Percentiles rank a stretch among this genome's conserved stretches.
Evolutionary conservation across 92 coral and sea anemone species (phyloP).

Genomic region (Umimayanthus chanpuru): DNA sequence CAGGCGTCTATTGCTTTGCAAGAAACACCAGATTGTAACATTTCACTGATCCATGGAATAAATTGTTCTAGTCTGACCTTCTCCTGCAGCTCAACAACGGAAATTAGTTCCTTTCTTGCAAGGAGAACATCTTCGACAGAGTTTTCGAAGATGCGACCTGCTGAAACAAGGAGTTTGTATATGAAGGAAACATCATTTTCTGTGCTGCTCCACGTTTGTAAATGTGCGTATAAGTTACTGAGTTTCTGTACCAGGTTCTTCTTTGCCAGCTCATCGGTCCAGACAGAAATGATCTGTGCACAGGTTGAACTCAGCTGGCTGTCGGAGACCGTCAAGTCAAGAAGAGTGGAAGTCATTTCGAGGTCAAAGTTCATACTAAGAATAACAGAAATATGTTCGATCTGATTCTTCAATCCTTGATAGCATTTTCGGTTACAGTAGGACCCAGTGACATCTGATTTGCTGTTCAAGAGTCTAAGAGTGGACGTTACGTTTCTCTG

Average conservation of each 20-base stretch:
- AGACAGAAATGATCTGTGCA: constrained; percentile 23
- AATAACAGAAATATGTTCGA: constrained; percentile 15
- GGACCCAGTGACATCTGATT: background rate
- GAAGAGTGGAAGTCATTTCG: background rate
- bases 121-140: constrained; percentile 33
- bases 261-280: constrained; percentile 16
- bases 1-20: constrained; percentile 57
- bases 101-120: constrained; percentile 22
- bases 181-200: background rate
- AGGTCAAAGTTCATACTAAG: constrained; percentile 27
- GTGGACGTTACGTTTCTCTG: constrained; percentile 1
- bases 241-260: background rate
- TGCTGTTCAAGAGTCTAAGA: background rate
- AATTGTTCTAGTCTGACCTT: constrained; percentile 43
- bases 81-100: constrained; percentile 47
- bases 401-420: background rate
- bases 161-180: constrained; percentile 15
- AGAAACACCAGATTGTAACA: constrained; percentile 51
- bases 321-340: constrained; percentile 27
- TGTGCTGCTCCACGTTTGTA: background rate
- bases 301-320: constrained; percentile 21
- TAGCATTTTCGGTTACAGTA: background rate
- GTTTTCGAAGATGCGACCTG: constrained; percentile 30
- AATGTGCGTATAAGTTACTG: background rate
- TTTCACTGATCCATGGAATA: constrained; percentile 60